Evolutionary conservation across 2,113 vertebrate species (phyloP).

Genomic region (Halcyon senegalensis): DNA sequence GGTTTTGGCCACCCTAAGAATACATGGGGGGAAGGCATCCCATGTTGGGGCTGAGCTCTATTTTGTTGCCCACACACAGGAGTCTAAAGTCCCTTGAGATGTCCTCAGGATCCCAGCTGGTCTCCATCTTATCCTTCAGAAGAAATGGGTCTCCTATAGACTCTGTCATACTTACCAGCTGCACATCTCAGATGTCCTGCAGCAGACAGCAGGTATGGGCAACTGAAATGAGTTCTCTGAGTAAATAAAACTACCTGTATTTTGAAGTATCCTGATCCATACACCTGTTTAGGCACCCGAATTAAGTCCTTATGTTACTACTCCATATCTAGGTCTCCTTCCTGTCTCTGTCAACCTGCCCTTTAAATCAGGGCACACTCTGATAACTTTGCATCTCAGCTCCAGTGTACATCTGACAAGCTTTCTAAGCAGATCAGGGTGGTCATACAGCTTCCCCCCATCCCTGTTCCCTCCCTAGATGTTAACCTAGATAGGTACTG

Average conservation of each 20-base stretch:
- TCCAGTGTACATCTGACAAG: neutral
- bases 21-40: neutral
- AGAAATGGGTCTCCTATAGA: neutral
- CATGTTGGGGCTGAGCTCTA: neutral
- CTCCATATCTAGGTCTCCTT: neutral
- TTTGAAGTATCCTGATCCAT: neutral
- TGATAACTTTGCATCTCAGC: neutral
- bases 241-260: rapidly evolving
- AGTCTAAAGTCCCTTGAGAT: neutral
- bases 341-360: neutral
- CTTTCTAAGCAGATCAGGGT: neutral
- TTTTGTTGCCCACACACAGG: neutral
- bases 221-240: rapidly evolving
- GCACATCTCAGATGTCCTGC: neutral
- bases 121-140: neutral
- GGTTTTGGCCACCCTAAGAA: neutral
- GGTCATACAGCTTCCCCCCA: neutral
- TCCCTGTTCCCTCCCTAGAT: neutral
- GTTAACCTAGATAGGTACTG: neutral
- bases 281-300: neutral
- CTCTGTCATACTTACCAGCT: neutral
- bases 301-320: neutral
- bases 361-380: neutral
- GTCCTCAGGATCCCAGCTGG: neutral
- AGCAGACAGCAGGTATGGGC: neutral